Percentiles rank a stretch among this genome's conserved stretches.
These are phyloP conservation scores for Meiosimyza platycephala DNA, from an alignment of 2,888 invertebrate species.

Conservation along the genomic window DNA sequence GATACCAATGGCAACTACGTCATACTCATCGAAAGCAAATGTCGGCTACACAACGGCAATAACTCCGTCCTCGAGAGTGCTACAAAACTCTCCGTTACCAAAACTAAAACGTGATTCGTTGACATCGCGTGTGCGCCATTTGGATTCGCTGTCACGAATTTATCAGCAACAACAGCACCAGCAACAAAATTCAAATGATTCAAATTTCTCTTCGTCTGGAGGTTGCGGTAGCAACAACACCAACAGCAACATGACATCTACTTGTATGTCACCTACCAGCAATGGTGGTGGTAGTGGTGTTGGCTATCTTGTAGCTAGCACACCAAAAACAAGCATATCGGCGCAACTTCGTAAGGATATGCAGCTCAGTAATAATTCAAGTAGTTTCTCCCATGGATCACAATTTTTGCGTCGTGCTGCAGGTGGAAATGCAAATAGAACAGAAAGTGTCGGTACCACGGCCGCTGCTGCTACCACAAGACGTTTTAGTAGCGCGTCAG, in stretches of 20 bases:
- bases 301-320: slow-evolving; percentile 47
- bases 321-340: slow-evolving; percentile 49
- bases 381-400: slow-evolving; percentile 46
- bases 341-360: slow-evolving; percentile 58
- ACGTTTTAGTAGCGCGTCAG: slow-evolving; percentile 61
- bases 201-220: slow-evolving; percentile 1
- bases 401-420: slow-evolving; percentile 42
- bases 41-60: slow-evolving; percentile 46
- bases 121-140: slow-evolving; percentile 69
- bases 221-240: slow-evolving; percentile 11
- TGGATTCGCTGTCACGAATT: slow-evolving; percentile 68
- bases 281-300: slow-evolving; percentile 23
- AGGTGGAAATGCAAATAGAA: slow-evolving; percentile 29
- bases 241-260: slow-evolving; percentile 17
- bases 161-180: slow-evolving; percentile 58
- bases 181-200: slow-evolving; percentile 18
- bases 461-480: slow-evolving; percentile 42
- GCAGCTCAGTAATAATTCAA: slow-evolving; percentile 51
- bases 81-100: slow-evolving; percentile 65
- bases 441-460: slow-evolving; percentile 11
- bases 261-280: slow-evolving; percentile 9
- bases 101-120: slow-evolving; percentile 69
- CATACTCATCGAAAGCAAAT: slow-evolving; percentile 56
- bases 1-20: slow-evolving; percentile 64
- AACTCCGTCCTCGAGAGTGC: slow-evolving; percentile 61